Evolutionary conservation across 2,797 vertebrate genomes (phyloP).

Genomic region (Hippopotamyrus pictus): DNA sequence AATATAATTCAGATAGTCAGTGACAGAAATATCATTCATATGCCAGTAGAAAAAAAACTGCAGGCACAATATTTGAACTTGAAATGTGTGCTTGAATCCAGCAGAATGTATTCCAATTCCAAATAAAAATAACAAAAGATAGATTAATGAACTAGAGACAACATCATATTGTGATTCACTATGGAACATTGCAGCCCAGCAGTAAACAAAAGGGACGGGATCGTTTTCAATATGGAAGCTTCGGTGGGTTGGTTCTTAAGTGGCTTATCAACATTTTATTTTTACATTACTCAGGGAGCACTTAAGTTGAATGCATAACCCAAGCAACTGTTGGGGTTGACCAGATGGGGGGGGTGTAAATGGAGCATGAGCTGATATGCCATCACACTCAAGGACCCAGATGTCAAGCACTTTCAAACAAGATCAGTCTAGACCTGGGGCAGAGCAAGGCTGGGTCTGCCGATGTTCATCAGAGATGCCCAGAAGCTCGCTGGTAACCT

Average conservation of each 20-base stretch:
- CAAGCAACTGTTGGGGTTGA: background rate
- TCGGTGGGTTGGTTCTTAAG: background rate
- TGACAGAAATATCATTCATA: background rate
- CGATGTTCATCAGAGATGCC: background rate
- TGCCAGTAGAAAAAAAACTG: background rate
- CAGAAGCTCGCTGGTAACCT: background rate
- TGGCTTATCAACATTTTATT: background rate
- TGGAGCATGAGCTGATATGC: background rate
- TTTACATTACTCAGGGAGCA: background rate
- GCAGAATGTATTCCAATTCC: background rate
- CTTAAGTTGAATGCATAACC: background rate
- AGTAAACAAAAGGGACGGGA: background rate
- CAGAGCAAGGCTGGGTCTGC: background rate
- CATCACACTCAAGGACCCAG: conserved; percentile 12
- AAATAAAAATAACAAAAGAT: background rate
- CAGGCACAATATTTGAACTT: background rate
- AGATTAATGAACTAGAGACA: background rate
- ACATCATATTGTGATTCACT: background rate
- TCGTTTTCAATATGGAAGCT: background rate
- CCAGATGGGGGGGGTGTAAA: background rate
- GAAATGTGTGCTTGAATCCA: background rate
- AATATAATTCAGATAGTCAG: background rate
- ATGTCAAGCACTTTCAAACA: conserved; percentile 20
- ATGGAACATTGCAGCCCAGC: background rate
- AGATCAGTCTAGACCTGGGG: conserved; percentile 2